Base-by-base conservation (phyloP, 2,113 vertebrate species). In the Crocuta crocuta region DNA sequence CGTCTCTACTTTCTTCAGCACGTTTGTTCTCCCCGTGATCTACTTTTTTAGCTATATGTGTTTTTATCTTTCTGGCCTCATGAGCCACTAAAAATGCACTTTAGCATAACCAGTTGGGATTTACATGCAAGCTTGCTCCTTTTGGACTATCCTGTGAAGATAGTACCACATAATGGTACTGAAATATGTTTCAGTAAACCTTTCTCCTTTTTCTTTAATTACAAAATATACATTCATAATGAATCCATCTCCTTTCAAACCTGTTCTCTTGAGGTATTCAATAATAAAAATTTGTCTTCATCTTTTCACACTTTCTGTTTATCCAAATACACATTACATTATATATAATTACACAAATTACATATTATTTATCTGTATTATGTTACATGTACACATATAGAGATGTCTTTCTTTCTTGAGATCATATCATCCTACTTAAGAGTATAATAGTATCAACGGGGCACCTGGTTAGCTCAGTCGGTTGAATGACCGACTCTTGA, bases 181-280 rank as follows among this genome's bases (percentile, higher is more conserved):
- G 28, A 83, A 21, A 15, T 74, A 48, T 84, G 82, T 97, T 89
- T 68, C 58, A 74, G 19, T 70, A 86, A 85, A 73, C 4, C 6
- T 93, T 33, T 92, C 33, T 21, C 70, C 66, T 76, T 91, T 86
- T 80, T 84, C 76, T 79, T 90, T 96, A 89, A 63, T 71, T 74
- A 89, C 0, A 95, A 89, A 92, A 83, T 35, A 66, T 10, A 43
- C n/a, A 82, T 92, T 89, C 19, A 84, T 92, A 94, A 90, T 63
- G 16, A 93, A 19, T 74, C 10, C 28, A 43, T 81, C 31, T 24
- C 17, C 76, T 88, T 92, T 61, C 50, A 39, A 55, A 50, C 9
- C 31, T 71, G 16, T 11, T n/a, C 23, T 95, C 23, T 4, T 39
- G 65, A 80, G 39, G 48, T 43, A 95, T 85, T 5, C 61, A 70